phyloP scores from a whole-genome alignment of 2,113 vertebrate species.

The Vimba vimba region DNA sequence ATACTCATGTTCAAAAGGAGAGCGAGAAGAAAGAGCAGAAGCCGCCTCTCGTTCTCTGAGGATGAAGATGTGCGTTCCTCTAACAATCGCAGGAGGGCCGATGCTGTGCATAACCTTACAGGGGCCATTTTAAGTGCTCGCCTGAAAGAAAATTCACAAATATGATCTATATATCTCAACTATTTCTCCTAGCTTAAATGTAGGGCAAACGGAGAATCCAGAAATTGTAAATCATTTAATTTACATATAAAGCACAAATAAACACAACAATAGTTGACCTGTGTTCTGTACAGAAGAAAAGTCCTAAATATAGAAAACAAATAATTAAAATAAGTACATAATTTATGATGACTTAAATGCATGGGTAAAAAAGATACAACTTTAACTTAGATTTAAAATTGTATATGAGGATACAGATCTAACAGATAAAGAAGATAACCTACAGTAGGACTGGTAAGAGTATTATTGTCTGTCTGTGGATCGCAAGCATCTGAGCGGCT shows the following conservation, averaged over 20 bases:
- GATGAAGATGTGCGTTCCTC: not conserved
- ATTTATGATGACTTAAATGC: not conserved
- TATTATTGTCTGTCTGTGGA: too few species aligned
- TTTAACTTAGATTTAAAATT: too few species aligned
- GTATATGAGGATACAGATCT: not conserved
- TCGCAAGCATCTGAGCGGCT: too few species aligned
- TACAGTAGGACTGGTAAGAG: too few species aligned
- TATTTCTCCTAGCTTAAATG: not conserved
- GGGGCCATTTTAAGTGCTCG: too few species aligned
- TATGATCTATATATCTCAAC: not conserved
- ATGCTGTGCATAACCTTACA: not conserved
- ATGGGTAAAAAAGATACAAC: not conserved
- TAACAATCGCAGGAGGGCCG: not conserved
- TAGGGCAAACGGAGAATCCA: not conserved
- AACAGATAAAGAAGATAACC: too few species aligned
- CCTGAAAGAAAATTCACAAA: not conserved
- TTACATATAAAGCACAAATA: too few species aligned
- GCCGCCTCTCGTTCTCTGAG: not conserved
- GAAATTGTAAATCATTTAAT: too few species aligned
- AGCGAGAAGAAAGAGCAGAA: conserved; percentile 23
- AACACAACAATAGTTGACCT: too few species aligned
- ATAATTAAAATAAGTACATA: too few species aligned
- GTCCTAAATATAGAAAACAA: too few species aligned
- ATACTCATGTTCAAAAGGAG: conserved; percentile 17
- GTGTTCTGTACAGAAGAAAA: too few species aligned